These are phyloP conservation scores for Melanophora roralis DNA, from an alignment of 2,888 invertebrate species.

Conservation along the genomic window DNA sequence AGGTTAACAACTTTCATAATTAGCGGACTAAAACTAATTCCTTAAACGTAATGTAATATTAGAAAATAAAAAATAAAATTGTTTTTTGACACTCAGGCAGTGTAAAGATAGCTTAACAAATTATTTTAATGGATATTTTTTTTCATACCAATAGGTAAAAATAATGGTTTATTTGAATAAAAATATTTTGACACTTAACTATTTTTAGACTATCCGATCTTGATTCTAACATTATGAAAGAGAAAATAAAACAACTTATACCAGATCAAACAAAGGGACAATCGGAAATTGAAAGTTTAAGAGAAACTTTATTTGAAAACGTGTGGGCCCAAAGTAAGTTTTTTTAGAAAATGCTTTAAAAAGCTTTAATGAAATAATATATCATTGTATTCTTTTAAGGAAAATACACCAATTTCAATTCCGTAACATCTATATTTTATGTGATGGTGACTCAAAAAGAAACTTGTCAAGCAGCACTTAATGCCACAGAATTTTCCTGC, in stretches of 20 bases:
- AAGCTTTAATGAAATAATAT: neutral
- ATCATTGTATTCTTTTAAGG: conserved; percentile 63
- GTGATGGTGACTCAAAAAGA: conserved; percentile 69
- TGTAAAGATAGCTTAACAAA: too few species aligned
- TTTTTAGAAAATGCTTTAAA: neutral
- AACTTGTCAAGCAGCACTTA: conserved; percentile 55
- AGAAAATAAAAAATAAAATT: too few species aligned
- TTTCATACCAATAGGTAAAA: neutral
- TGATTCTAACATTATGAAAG: conserved; percentile 60
- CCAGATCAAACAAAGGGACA: conserved; percentile 63
- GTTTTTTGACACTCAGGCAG: too few species aligned
- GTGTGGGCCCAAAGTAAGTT: conserved; percentile 74
- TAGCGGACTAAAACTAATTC: too few species aligned
- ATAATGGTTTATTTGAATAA: neutral
- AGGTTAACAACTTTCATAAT: too few species aligned
- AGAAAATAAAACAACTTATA: conserved; percentile 67
- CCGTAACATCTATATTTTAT: conserved; percentile 71
- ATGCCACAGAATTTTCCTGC: conserved; percentile 65
- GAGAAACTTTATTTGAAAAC: conserved; percentile 66
- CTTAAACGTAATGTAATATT: too few species aligned
- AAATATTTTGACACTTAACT: neutral
- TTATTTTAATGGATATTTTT: neutral
- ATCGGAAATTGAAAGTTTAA: conserved; percentile 47
- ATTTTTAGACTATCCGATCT: conserved; percentile 62
- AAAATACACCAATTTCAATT: conserved; percentile 72